Evolutionary conservation across 2,888 invertebrate species (phyloP).

Genomic region (Eustalomyia histrio): DNA sequence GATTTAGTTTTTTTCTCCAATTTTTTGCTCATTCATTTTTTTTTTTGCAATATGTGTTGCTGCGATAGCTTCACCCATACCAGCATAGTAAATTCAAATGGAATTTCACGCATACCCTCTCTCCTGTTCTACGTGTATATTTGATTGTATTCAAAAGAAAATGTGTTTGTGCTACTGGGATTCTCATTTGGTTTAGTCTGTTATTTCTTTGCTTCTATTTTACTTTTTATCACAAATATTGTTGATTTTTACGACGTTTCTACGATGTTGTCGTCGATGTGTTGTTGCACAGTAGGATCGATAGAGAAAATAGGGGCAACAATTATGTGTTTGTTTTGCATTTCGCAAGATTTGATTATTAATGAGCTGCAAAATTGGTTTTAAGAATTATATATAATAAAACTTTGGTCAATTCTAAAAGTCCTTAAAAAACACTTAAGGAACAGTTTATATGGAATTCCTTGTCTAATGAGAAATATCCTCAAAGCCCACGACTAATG

Average conservation of each 20-base stretch:
- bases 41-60: conserved; percentile 29
- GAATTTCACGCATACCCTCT: conserved; percentile 51
- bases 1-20: conserved; percentile 2
- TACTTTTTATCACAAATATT: conserved; percentile 31
- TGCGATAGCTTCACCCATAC: conserved; percentile 45
- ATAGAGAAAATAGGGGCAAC: too few species aligned
- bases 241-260: conserved; percentile 40
- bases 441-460: too few species aligned
- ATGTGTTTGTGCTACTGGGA: conserved; percentile 73
- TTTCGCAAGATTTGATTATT: too few species aligned
- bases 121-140: background rate
- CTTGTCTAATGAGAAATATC: too few species aligned
- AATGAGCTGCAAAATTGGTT: too few species aligned
- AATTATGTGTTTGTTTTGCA: too few species aligned
- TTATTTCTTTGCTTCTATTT: background rate
- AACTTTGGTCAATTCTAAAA: too few species aligned
- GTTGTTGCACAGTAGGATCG: conserved; percentile 11
- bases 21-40: conserved; percentile 42
- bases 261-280: background rate
- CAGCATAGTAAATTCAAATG: conserved; percentile 35
- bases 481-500: too few species aligned
- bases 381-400: too few species aligned
- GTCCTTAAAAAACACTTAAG: too few species aligned
- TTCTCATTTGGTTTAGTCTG: conserved; percentile 71
- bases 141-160: background rate